Base-by-base conservation (phyloP, 2,113 vertebrate genomes). In the Rostratula benghalensis region DNA sequence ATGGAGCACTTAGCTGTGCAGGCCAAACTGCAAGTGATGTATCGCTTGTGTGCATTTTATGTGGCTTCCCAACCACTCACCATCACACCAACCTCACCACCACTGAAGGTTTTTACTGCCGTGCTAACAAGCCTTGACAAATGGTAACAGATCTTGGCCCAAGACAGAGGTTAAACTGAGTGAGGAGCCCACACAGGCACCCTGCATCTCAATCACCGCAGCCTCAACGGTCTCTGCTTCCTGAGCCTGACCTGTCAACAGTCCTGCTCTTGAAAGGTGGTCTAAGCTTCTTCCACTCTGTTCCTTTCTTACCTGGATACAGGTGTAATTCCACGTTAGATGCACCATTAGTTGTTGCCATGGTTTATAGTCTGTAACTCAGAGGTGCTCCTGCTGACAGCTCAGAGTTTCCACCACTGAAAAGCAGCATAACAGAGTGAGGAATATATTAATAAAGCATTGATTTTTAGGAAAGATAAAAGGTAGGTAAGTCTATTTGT, bases 401-500 rank as follows among this genome's bases (percentile, higher is more conserved):
- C 87, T 95, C 46, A 7, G 48, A 51, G 33, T 69, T 95, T 60
- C 73, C 83, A 43, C 39, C 31, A 31, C 93, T 70, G 90, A 80
- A 81, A 93, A 94, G 63, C 76, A 87, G 89, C 51, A 24, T 53
- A 79, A 89, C 39, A 54, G 43, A 82, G 46, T 50, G 64, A 93
- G 87, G 70, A 96, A 68, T 28, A n/a, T 51, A 81, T 94, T 77
- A 93, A 93, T 89, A 96, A 89, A 95, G 65, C 64, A 93, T 63
- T 4, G 63, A 69, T 75, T 90, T 92, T 63, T 68, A 75, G 89
- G 83, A 63, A 75, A 87, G 94, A 91, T 90, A 91, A 91, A 91
- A 96, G 75, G 73, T 68, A 93, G 93, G 59, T 33, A 53, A 73
- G 73, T 82, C 94, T 93, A 90, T 84, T 78, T 85, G 85, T 69